Conservation (phyloP, 64 coral and sea anemone genomes). For the Actinia tenebrosa region DNA sequence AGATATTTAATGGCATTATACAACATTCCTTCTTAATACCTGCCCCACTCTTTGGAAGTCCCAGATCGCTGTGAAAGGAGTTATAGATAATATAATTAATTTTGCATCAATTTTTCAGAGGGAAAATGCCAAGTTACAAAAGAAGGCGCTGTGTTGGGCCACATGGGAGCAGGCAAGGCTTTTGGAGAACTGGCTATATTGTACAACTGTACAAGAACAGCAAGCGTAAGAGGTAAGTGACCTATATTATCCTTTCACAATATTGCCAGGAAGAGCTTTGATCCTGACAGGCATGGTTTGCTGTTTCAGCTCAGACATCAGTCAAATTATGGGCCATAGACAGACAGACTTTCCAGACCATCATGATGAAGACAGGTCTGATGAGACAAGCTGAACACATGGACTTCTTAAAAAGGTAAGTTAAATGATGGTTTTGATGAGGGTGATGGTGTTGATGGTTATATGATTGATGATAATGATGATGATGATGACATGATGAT, state of each 20-base stretch:
- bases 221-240: constrained; percentile 80
- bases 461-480: background rate
- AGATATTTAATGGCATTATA: background rate
- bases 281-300: background rate
- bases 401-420: constrained; percentile 90
- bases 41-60: too few species aligned
- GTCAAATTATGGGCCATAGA: constrained; percentile 98
- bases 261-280: too few species aligned
- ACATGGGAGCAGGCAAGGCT: constrained; percentile 91
- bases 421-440: background rate
- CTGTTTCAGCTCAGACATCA: constrained; percentile 64
- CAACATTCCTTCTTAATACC: background rate
- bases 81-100: background rate
- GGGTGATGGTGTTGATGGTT: background rate
- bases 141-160: constrained; percentile 72
- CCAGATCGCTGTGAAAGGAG: too few species aligned
- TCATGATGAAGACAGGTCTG: constrained; percentile 99
- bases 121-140: constrained; percentile 92
- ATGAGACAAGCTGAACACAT: constrained; percentile 92
- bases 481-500: too few species aligned
- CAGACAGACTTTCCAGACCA: constrained; percentile 97
- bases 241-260: background rate
- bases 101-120: constrained; percentile 43
- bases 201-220: constrained; percentile 99
- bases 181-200: constrained; percentile 99